Evolutionary conservation across 23 tunicate species (phyloP), one percentile per base, ranked within the genome.

Genomic region (Styela plicata): DNA sequence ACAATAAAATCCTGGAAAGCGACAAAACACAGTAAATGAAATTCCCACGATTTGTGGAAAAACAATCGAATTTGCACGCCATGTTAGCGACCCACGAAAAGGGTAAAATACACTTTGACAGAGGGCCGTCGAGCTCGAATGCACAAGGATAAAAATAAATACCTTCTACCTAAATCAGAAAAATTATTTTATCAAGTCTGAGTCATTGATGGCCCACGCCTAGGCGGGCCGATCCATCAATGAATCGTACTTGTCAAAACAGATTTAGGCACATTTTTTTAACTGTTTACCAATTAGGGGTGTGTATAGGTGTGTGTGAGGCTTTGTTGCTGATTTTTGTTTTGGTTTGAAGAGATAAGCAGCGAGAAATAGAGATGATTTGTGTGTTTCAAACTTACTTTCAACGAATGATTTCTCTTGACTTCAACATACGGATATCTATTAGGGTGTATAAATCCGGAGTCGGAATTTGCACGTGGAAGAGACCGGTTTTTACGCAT

Each of bases 321-420:
- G n/a, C n/a, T n/a, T n/a, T n/a, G n/a, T n/a, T n/a, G n/a, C n/a
- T n/a, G n/a, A n/a, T n/a, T n/a, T n/a, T n/a, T n/a, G n/a, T n/a
- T n/a, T n/a, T n/a, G n/a, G n/a, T n/a, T n/a, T n/a, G n/a, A n/a
- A n/a, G n/a, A n/a, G n/a, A n/a, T n/a, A n/a, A n/a, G n/a, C n/a
- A n/a, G n/a, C n/a, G n/a, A n/a, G n/a, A n/a, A n/a, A n/a, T n/a
- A n/a, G n/a, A n/a, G n/a, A n/a, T n/a, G n/a, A n/a, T n/a, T n/a
- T n/a, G n/a, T 62, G 65, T 62, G 65, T 62, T 62, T 22, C 65
- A 62, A 62, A 62, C 71, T 67, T 62, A 90, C 96, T 80, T 85
- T 90, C 2, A 90, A 64, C 23, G 96, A 90, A 23, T 90, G 96
- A 52, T 90, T 90, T 25, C 96, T 80, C 36, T 90, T 90, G 20